phyloP scores from a whole-genome alignment of 2,113 vertebrate species.

The Dicaeum eximium region DNA sequence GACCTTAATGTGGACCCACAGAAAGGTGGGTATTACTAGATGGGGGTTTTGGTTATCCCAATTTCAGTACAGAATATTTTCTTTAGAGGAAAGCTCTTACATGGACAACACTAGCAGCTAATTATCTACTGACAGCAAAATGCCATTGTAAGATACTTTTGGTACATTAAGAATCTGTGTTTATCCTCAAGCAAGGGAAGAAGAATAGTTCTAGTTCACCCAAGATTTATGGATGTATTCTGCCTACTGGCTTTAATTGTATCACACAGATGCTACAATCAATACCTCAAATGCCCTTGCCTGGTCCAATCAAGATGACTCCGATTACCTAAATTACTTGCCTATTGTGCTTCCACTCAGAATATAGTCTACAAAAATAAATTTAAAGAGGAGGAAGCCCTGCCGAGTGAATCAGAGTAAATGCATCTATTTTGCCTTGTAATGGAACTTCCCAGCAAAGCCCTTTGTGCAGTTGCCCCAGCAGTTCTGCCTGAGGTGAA shows the following conservation, averaged over 20 bases:
- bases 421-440: not conserved
- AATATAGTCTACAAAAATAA: not conserved
- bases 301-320: conserved; percentile 42
- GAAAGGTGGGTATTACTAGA: not conserved
- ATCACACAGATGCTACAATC: conserved; percentile 11
- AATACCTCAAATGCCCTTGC: conserved; percentile 44
- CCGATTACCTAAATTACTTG: conserved; percentile 33
- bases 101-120: not conserved
- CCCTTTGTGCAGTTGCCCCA: not conserved
- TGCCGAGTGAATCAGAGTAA: not conserved
- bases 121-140: conserved; percentile 22
- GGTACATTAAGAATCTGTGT: not conserved
- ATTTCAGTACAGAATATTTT: not conserved
- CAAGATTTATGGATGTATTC: conserved; percentile 33
- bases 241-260: conserved; percentile 37
- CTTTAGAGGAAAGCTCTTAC: not conserved
- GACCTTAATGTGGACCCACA: not conserved
- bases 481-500: not conserved
- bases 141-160: not conserved
- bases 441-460: not conserved
- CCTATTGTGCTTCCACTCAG: not conserved
- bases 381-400: not conserved
- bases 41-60: not conserved
- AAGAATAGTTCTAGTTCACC: conserved; percentile 15
- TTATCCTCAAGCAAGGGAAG: conserved; percentile 6